A percentile compares a stretch with the other conserved stretches of the same genome.
phyloP scores from a whole-genome alignment of 2,888 invertebrate genomes.

The Suillia variegata region DNA sequence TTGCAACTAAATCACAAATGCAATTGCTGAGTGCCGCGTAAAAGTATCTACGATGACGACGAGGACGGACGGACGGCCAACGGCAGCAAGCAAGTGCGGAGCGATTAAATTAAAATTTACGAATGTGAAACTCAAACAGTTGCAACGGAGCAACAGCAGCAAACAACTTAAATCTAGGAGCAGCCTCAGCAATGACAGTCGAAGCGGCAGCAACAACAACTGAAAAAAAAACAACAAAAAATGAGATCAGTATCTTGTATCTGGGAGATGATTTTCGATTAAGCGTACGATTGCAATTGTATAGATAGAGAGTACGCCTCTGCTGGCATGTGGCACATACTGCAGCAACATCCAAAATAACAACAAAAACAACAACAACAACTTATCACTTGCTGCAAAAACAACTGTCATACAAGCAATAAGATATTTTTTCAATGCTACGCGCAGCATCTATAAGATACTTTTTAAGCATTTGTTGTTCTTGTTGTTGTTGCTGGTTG shows the following conservation, averaged over 20 bases:
- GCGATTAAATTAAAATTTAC: slow-evolving; percentile 30
- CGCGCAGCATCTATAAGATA: slow-evolving; percentile 4
- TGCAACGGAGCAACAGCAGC: too few relatives aligned
- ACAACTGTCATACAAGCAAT: slow-evolving; percentile 26
- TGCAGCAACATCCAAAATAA: slow-evolving; percentile 5
- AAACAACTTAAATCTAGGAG: background rate
- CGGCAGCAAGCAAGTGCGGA: background rate
- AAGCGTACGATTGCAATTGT: slow-evolving; percentile 10
- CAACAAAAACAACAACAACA: slow-evolving; percentile 24
- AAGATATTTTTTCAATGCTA: slow-evolving; percentile 22
- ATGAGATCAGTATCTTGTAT: slow-evolving; percentile 23
- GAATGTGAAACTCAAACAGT: slow-evolving; percentile 18
- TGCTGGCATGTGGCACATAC: too few relatives aligned
- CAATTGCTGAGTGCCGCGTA: background rate
- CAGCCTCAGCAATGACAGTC: background rate
- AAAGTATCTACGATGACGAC: too few relatives aligned
- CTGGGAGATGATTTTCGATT: slow-evolving; percentile 22
- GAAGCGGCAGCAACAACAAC: background rate
- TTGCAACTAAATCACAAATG: slow-evolving; percentile 25
- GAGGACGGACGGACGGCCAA: background rate
- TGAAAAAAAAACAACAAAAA: slow-evolving; percentile 1
- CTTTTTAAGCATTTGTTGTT: slow-evolving; percentile 8
- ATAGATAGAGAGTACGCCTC: too few relatives aligned
- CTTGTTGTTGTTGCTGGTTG: slow-evolving; percentile 11
- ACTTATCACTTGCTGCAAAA: slow-evolving; percentile 5